A percentile compares a stretch with the other conserved stretches of the same genome.
Conservation (phyloP, 2,888 invertebrate species). For the Drosophila subsilvestris region DNA sequence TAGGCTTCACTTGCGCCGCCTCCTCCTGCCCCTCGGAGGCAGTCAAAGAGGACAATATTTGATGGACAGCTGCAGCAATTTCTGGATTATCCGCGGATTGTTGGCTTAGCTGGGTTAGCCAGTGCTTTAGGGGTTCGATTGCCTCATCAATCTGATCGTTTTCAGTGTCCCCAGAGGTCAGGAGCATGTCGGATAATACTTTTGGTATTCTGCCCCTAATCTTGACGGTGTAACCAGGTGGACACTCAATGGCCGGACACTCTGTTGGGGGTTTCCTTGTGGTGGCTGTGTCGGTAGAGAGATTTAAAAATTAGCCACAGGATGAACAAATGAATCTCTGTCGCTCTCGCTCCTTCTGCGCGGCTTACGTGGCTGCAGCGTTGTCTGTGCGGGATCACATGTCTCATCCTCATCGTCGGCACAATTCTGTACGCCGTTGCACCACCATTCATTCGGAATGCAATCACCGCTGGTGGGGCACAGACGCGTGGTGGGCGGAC, state of each 20-base stretch:
- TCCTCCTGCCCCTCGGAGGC: too few relatives aligned
- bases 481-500: too few relatives aligned
- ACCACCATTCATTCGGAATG: too few relatives aligned
- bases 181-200: conserved; percentile 1
- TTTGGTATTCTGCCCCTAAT: conserved; percentile 1
- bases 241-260: conserved; percentile 4
- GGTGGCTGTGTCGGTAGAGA: not conserved
- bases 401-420: too few relatives aligned
- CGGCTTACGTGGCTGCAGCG: conserved; percentile 8
- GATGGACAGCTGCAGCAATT: not conserved
- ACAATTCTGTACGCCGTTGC: too few relatives aligned
- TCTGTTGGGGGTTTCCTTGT: not conserved
- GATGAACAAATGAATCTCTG: not conserved
- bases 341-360: too few relatives aligned
- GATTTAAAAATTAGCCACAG: too few relatives aligned
- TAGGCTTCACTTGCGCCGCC: too few relatives aligned
- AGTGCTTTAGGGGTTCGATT: not conserved
- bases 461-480: too few relatives aligned
- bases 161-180: not conserved
- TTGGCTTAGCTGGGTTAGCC: not conserved
- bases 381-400: not conserved
- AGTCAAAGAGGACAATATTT: too few relatives aligned
- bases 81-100: conserved; percentile 4
- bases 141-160: not conserved
- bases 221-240: conserved; percentile 9